Conservation (phyloP, 35 echinoderm and acorn worm species). For the Ophioderma brevispina region DNA sequence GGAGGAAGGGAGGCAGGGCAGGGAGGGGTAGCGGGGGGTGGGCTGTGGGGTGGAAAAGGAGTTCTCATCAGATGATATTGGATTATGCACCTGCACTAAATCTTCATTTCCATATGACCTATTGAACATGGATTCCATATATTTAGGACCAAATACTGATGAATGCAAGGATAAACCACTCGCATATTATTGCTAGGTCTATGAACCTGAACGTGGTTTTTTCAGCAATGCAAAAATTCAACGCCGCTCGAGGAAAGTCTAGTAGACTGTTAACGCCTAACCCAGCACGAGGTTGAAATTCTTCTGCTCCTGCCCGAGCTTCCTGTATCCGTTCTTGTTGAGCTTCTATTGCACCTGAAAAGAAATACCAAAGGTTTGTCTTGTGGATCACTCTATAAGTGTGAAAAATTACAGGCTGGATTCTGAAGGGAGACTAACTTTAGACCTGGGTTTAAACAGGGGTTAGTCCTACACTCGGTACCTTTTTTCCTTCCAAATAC, state of each 20-base stretch:
- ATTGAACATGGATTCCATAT: constrained; percentile 78
- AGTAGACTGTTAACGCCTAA: constrained; percentile 34
- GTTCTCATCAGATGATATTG: too few species aligned
- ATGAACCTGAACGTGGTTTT: constrained; percentile 78
- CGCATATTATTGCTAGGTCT: constrained; percentile 37
- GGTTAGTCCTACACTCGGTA: too few species aligned
- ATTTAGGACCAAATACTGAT: constrained; percentile 88
- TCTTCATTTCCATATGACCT: constrained; percentile 54
- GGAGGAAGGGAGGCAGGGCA: too few species aligned
- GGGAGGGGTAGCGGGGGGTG: too few species aligned
- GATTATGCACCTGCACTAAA: constrained; percentile 72
- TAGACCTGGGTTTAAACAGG: too few species aligned
- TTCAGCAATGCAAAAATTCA: constrained; percentile 42
- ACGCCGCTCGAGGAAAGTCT: constrained; percentile 67
- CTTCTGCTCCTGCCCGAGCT: constrained; percentile 7
- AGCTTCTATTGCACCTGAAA: not conserved
- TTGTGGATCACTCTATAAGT: too few species aligned
- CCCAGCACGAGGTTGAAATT: constrained; percentile 18
- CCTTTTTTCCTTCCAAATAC: too few species aligned
- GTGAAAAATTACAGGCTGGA: too few species aligned
- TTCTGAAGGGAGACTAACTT: too few species aligned
- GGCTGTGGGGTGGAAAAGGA: too few species aligned
- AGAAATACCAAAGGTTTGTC: too few species aligned
- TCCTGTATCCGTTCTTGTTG: constrained; percentile 1
- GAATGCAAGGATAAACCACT: constrained; percentile 73